Evolutionary conservation across 1,140 invertebrate species (phyloP), one percentile per base, ranked within the genome.

Genomic region (Dendroctonus ponderosae): DNA sequence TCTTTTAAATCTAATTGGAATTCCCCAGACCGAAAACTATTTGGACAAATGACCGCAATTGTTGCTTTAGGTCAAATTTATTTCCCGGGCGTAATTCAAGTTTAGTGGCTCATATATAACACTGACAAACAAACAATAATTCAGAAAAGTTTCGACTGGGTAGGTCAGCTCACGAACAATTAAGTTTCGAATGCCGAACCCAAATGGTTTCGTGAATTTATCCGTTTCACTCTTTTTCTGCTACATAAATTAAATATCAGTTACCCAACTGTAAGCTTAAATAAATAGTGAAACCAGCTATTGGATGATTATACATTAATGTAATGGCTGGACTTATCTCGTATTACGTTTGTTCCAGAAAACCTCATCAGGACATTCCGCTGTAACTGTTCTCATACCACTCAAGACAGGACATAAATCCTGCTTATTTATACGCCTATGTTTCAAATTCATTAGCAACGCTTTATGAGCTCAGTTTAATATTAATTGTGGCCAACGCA

Each of bases 121-220:
- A 26, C 50, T 52, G 50, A 52, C 50, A 52, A 52, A 52, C 50
- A 52, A 52, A 52, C 50, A 52, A 52, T 52, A 52, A 52, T 52
- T 52, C 50, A 48, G 44, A 60, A 48, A 46, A 60, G 43, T 48
- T 60, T 59, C 43, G 6, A 60, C 37, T 56, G 38, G 38, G 53
- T 56, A 41, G 26, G 11, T 37, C 53, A 12, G 41, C 41, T 56
- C 39, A 56, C 53, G 53, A 56, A 56, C 53, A 56, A 56, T 56
- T 56, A 56, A 56, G 39, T 39, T 39, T 11, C 39, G 38, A 56
- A 56, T 56, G 11, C 53, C 11, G 5, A n/a, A 56, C n/a, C 41
- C 39, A 37, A 56, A 39, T 11, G 26, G 12, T 56, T 56, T n/a
- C 38, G 39, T 41, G 26, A 8, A 56, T 56, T 56, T 41, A 56